Conservation (phyloP, 2,888 invertebrate species). For the Rhamphomyia laevipes region DNA sequence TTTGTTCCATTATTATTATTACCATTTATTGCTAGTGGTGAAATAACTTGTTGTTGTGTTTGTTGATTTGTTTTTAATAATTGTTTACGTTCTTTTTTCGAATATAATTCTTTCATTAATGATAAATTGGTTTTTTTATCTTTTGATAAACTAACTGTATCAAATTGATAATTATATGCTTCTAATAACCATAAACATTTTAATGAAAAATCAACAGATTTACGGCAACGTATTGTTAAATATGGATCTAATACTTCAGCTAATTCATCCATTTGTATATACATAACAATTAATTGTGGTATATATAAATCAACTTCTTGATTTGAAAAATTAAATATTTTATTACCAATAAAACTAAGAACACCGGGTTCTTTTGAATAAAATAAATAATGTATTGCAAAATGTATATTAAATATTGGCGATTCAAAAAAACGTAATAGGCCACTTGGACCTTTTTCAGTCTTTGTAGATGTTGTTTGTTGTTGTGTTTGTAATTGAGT, state of each 20-base stretch:
- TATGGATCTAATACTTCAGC: constrained; percentile 87
- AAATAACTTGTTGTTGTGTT: constrained; percentile 1
- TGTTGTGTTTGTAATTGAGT: constrained; percentile 8
- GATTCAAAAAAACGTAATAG: constrained; percentile 78
- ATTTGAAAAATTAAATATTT: constrained; percentile 89
- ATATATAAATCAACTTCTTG: constrained; percentile 94
- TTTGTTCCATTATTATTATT: no score
- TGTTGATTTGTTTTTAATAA: constrained; percentile 17
- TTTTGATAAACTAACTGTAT: constrained; percentile 22
- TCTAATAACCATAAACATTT: constrained; percentile 94
- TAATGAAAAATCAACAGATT: constrained; percentile 90
- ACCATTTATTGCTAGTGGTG: no score
- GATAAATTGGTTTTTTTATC: constrained; percentile 33
- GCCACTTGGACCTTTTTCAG: constrained; percentile 35
- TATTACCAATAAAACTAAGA: constrained; percentile 93
- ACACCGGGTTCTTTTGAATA: constrained; percentile 98
- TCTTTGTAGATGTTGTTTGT: constrained; percentile 18
- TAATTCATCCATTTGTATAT: constrained; percentile 94
- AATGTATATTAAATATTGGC: constrained; percentile 94
- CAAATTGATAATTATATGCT: constrained; percentile 53
- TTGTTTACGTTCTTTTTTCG: constrained; percentile 31
- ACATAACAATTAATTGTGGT: constrained; percentile 96
- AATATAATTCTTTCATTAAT: constrained; percentile 36
- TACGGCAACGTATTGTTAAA: constrained; percentile 73
- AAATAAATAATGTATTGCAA: constrained; percentile 96